phyloP scores from a whole-genome alignment of 2,888 invertebrate species.

The Tromatobia lineatoria region DNA sequence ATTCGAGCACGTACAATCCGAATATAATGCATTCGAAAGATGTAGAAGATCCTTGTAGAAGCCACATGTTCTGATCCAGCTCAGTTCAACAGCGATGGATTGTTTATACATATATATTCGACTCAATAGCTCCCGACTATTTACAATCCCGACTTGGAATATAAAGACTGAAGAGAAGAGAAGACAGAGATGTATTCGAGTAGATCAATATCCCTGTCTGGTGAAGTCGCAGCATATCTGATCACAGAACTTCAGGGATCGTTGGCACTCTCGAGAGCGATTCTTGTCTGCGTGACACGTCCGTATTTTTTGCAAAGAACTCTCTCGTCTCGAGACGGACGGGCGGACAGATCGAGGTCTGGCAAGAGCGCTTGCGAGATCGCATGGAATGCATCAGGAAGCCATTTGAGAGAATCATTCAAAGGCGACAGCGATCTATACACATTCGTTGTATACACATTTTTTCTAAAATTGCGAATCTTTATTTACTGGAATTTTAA shows the following conservation, averaged over 20 bases:
- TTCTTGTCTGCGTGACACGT: conserved; percentile 47
- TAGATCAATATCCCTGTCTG: conserved; percentile 15
- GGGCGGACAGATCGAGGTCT: conserved; percentile 40
- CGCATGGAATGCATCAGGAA: conserved; percentile 40
- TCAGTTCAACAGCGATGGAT: conserved; percentile 18
- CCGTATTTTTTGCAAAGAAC: conserved; percentile 45
- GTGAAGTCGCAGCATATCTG: conserved; percentile 9
- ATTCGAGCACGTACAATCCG: conserved; percentile 32
- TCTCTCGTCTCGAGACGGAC: conserved; percentile 37
- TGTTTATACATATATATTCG: conserved; percentile 9
- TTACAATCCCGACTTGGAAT: neutral
- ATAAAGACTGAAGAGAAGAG: neutral
- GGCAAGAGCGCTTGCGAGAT: conserved; percentile 41
- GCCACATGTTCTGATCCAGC: conserved; percentile 1
- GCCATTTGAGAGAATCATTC: conserved; percentile 45
- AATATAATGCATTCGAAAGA: conserved; percentile 55
- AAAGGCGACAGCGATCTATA: conserved; percentile 8
- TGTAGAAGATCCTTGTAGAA: conserved; percentile 20
- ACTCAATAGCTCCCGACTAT: conserved; percentile 11
- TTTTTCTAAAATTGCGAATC: neutral
- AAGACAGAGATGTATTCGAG: conserved; percentile 21
- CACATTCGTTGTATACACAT: conserved; percentile 1
- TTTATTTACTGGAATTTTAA: neutral
- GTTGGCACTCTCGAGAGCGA: conserved; percentile 28
- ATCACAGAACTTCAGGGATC: conserved; percentile 24